These are phyloP conservation scores for Cephalopachus bancanus DNA, from an alignment of 2,797 vertebrate genomes.

Conservation along the genomic window DNA sequence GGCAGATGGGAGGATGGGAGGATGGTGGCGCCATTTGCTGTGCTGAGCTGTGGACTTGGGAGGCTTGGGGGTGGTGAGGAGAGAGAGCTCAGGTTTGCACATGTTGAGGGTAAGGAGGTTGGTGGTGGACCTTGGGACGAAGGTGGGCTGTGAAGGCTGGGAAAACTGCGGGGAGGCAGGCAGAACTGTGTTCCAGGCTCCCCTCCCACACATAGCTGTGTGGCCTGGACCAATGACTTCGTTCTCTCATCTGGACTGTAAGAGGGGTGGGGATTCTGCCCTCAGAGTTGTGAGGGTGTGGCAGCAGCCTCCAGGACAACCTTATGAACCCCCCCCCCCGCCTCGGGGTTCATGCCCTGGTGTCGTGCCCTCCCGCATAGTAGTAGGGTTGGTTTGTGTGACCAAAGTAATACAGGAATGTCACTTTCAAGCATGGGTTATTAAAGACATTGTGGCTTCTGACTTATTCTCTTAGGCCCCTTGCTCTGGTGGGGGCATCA, in stretches of 20 bases:
- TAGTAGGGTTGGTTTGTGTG: neutral
- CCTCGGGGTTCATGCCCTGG: neutral
- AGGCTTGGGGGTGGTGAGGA: constrained; percentile 53
- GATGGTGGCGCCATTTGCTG: constrained; percentile 61
- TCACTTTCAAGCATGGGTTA: neutral
- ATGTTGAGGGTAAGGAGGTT: constrained; percentile 12
- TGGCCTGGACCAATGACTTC: neutral
- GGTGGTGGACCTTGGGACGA: neutral
- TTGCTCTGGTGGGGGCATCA: neutral
- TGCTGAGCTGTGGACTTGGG: constrained; percentile 64
- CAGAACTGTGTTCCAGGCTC: neutral
- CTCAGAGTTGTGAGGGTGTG: neutral
- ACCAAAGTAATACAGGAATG: neutral
- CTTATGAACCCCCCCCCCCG: no score
- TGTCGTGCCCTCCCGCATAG: neutral
- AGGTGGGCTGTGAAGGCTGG: neutral
- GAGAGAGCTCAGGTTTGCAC: constrained; percentile 43
- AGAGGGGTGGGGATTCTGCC: neutral
- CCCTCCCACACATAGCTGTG: neutral
- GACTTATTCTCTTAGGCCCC: neutral
- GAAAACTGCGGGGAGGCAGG: neutral
- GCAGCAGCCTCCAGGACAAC: neutral
- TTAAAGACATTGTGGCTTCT: constrained; percentile 16
- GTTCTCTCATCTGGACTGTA: neutral
- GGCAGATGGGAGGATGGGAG: constrained; percentile 73